Percentiles rank a stretch among this genome's conserved stretches.
These are phyloP conservation scores for Shinisaurus crocodilurus DNA, from an alignment of 2,113 vertebrate species.

Conservation along the genomic window DNA sequence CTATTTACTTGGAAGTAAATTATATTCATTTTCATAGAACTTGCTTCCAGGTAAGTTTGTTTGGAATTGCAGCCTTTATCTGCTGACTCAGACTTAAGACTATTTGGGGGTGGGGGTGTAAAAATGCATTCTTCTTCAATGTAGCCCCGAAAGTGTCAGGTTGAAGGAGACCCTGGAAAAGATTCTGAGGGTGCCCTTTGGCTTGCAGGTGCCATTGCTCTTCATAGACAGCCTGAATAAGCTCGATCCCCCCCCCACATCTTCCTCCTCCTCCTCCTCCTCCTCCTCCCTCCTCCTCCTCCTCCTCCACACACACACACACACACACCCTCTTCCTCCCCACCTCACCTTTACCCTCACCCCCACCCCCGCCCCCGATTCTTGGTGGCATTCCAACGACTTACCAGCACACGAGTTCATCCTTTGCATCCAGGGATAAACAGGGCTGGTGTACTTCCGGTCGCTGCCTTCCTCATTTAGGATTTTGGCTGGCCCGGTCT, in stretches of 20 bases:
- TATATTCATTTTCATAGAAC: neutral
- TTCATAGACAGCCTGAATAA: slow-evolving; percentile 18
- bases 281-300: neutral
- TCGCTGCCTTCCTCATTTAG: slow-evolving; percentile 81
- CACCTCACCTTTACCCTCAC: neutral
- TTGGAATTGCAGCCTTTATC: neutral
- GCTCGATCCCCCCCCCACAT: neutral
- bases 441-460: slow-evolving; percentile 86
- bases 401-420: slow-evolving; percentile 86
- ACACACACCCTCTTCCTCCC: slow-evolving; percentile 51
- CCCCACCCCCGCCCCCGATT: neutral
- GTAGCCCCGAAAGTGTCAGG: slow-evolving; percentile 34
- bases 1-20: neutral
- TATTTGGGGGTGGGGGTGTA: neutral
- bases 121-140: slow-evolving; percentile 4
- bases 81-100: slow-evolving; percentile 4
- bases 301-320: neutral
- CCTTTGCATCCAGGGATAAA: slow-evolving; percentile 88
- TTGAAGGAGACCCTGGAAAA: slow-evolving; percentile 47
- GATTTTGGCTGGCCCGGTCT: slow-evolving; percentile 78
- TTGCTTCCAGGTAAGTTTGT: neutral
- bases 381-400: slow-evolving; percentile 55
- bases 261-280: neutral
- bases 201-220: slow-evolving; percentile 15
- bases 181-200: slow-evolving; percentile 59